A percentile compares a stretch with the other conserved stretches of the same genome.
phyloP scores from a whole-genome alignment of 2,797 vertebrate species.

The Propithecus perrieri region DNA sequence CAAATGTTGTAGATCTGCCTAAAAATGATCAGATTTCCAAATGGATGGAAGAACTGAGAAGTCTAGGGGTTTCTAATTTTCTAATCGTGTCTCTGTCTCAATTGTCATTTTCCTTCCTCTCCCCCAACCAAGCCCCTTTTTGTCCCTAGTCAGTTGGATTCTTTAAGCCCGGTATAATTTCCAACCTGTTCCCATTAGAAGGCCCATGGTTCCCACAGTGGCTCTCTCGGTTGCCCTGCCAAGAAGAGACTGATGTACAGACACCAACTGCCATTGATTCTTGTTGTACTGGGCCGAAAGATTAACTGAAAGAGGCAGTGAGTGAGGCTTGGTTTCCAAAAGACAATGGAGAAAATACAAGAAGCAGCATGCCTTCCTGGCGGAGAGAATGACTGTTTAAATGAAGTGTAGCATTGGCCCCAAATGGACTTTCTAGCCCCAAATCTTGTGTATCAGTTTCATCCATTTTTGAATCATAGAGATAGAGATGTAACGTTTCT shows the following conservation, averaged over 20 bases:
- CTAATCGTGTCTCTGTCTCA: not conserved
- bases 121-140: not conserved
- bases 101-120: not conserved
- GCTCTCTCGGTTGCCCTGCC: not conserved
- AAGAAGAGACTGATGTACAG: not conserved
- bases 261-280: not conserved
- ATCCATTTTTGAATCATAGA: not conserved
- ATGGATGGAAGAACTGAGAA: constrained; percentile 31
- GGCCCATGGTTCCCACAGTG: constrained; percentile 35
- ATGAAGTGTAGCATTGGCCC: not conserved
- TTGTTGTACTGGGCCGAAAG: constrained; percentile 21
- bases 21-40: constrained; percentile 69
- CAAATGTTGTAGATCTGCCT: constrained; percentile 59
- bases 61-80: constrained; percentile 6
- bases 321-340: not conserved
- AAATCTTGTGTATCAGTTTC: not conserved
- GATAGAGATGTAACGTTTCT: not conserved
- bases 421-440: not conserved
- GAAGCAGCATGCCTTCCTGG: not conserved
- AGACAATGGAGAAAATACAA: not conserved
- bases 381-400: not conserved
- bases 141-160: not conserved
- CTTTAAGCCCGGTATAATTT: not conserved
- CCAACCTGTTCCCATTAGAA: constrained; percentile 49
- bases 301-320: not conserved